Evolutionary conservation across 2,113 vertebrate genomes (phyloP), one percentile per base, ranked within the genome.

Genomic region (Nyctibius bracteatus): DNA sequence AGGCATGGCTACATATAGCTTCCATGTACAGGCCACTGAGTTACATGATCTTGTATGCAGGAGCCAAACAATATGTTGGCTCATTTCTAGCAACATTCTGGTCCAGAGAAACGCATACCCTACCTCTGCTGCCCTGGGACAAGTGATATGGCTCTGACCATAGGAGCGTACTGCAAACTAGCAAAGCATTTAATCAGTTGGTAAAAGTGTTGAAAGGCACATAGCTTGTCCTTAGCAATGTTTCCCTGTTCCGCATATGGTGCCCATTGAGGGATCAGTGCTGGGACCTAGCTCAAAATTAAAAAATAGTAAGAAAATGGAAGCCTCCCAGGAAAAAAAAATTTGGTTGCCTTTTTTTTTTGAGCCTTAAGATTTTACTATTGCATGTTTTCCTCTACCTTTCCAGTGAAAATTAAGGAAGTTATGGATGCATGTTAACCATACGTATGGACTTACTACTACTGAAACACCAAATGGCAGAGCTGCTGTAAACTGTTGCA

Each of bases 141-240:
- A 80, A 85, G 73, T 10, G 31, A 74, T 44, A 71, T 6, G 51
- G 73, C 75, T 93, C 92, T 93, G 94, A 81, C 83, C 83, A 59
- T 1, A 79, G 83, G 35, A 81, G 72, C 57, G 46, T 20, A 58
- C 80, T 77, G 72, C 82, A 92, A 88, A 89, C 90, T 88, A 97
- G 51, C 43, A 81, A 93, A 79, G 89, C 73, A 55, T 93, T 95
- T 92, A 88, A 84, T 92, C 8, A 92, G 77, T 65, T 96, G 96
- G 91, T 94, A 93, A 92, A 96, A 94, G 77, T 77, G 90, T 94
- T 91, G 92, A 96, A 98, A 98, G 98, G 98, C 98, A 98, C 98
- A 93, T 94, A 94, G 96, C 97, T 98, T 74, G 82, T 95, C 83
- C 95, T 96, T 79, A 95, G 93, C 87, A 93, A 55, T 78, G 92